Conservation (phyloP, 2,888 invertebrate genomes). For the Microctonus aethiopoides region DNA sequence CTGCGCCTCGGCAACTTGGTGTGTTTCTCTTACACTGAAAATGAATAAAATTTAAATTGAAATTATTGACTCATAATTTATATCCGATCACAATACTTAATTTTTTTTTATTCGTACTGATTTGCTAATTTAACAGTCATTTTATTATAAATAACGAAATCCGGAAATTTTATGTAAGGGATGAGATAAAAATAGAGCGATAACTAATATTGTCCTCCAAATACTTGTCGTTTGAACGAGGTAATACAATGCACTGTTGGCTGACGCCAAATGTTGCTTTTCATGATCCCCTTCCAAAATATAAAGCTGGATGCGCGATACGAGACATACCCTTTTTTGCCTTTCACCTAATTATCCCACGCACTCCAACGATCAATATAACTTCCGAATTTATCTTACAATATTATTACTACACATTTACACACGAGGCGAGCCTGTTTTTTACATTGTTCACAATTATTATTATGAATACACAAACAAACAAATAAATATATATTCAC, state of each 20-base stretch:
- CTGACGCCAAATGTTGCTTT: slow-evolving; percentile 18
- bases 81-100: not conserved
- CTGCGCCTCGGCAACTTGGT: slow-evolving; percentile 95
- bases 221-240: slow-evolving; percentile 31
- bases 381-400: slow-evolving; percentile 63
- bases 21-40: slow-evolving; percentile 90
- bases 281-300: slow-evolving; percentile 26
- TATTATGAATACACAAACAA: too few species aligned
- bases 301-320: slow-evolving; percentile 42
- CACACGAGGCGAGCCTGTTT: not conserved
- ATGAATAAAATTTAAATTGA: slow-evolving; percentile 44
- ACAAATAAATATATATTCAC: too few species aligned
- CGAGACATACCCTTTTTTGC: slow-evolving; percentile 36
- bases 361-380: slow-evolving; percentile 61
- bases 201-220: too few species aligned
- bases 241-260: slow-evolving; percentile 58
- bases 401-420: slow-evolving; percentile 49
- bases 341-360: slow-evolving; percentile 23
- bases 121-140: slow-evolving; percentile 63
- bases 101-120: slow-evolving; percentile 50
- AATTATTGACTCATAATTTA: not conserved
- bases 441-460: too few species aligned
- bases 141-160: not conserved
- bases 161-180: too few species aligned
- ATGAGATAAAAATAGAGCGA: not conserved